These are phyloP conservation scores for Lasioglossum oenotherae DNA, from an alignment of 2,888 invertebrate species.

Conservation along the genomic window DNA sequence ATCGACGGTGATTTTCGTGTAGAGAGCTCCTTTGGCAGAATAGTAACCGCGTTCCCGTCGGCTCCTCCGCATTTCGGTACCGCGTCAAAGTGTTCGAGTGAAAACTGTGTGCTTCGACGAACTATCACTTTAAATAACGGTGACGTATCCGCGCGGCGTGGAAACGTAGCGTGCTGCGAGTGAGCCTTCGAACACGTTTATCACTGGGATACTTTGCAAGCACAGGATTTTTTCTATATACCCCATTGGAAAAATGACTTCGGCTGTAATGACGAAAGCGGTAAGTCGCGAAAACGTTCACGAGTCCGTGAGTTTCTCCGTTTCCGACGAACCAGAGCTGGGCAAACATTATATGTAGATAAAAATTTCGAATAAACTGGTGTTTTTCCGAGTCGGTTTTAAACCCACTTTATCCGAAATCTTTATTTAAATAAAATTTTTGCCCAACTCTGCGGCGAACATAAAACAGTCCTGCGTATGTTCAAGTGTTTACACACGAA, in stretches of 20 bases:
- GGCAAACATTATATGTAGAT: too few species aligned
- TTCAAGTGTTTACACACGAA: neutral
- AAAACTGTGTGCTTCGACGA: conserved; percentile 39
- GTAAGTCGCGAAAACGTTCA: conserved; percentile 25
- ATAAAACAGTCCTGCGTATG: neutral
- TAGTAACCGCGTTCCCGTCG: neutral
- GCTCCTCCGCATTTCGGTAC: neutral
- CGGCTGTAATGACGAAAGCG: neutral
- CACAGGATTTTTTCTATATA: neutral
- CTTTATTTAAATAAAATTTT: too few species aligned
- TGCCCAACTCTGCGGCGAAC: too few species aligned
- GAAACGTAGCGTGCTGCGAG: neutral
- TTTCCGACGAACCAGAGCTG: neutral
- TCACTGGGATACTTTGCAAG: neutral
- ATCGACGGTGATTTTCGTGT: neutral
- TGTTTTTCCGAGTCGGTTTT: too few species aligned
- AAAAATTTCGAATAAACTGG: too few species aligned
- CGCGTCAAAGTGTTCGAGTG: conserved; percentile 10
- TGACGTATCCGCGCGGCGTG: conserved; percentile 50
- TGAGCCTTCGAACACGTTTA: neutral
- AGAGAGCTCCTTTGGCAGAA: too few species aligned
- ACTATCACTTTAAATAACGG: conserved; percentile 58
- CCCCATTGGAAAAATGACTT: neutral
- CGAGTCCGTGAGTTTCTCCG: neutral
- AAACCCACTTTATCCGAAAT: too few species aligned